Evolutionary conservation across 2,888 invertebrate genomes (phyloP).

Genomic region (Drosophila percnosoma): DNA sequence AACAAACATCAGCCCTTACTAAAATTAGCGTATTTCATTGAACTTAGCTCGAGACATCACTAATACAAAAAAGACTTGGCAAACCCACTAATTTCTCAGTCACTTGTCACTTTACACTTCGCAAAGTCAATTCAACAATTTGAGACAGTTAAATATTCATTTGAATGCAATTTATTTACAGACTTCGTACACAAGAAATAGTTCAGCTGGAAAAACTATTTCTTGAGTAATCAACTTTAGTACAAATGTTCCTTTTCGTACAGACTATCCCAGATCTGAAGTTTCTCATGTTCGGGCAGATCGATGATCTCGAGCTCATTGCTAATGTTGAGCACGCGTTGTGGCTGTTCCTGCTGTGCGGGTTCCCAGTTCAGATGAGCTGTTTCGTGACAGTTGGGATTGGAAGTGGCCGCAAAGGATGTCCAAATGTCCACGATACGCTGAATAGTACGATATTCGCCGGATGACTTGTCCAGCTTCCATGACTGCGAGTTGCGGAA

Average conservation of each 20-base stretch:
- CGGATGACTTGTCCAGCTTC: conserved; percentile 56
- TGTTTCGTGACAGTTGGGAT: conserved; percentile 76
- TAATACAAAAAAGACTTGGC: not conserved
- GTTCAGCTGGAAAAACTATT: not conserved
- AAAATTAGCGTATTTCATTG: not conserved
- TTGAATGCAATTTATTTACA: not conserved
- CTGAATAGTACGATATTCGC: conserved; percentile 77
- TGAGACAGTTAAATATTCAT: not conserved
- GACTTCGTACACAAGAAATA: not conserved
- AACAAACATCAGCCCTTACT: not conserved
- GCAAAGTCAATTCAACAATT: not conserved
- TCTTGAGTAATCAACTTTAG: conserved; percentile 6
- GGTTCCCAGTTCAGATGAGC: conserved; percentile 63
- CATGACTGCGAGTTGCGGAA: conserved; percentile 63
- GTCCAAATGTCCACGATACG: conserved; percentile 79
- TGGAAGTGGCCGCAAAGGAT: conserved; percentile 73
- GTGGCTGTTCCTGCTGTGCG: conserved; percentile 41
- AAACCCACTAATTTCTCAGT: not conserved
- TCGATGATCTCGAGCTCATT: conserved; percentile 68
- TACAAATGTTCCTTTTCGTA: conserved; percentile 59
- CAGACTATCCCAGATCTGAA: conserved; percentile 72
- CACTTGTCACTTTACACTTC: not conserved
- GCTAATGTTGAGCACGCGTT: conserved; percentile 76
- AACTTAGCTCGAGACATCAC: not conserved
- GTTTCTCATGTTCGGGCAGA: conserved; percentile 74